These are phyloP conservation scores for Lagenorhynchus albirostris DNA, from an alignment of 2,113 vertebrate genomes.

Conservation along the genomic window DNA sequence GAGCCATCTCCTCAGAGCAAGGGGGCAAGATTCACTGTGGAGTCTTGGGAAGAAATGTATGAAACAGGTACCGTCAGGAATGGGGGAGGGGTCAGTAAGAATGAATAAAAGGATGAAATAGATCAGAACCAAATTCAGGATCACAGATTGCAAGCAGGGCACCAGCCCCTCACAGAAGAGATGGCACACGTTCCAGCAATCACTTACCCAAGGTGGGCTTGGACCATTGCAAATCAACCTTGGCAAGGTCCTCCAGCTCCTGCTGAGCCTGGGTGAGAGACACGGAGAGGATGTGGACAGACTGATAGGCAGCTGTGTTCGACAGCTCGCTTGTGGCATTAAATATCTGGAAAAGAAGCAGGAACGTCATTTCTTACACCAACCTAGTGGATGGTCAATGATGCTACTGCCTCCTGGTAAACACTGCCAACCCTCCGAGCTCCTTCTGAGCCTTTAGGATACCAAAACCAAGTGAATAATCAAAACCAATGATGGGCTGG, in stretches of 20 bases:
- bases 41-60: not conserved
- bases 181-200: fast-evolving
- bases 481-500: not conserved
- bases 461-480: not conserved
- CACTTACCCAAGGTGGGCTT: slow-evolving; percentile 84
- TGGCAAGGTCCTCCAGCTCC: slow-evolving; percentile 86
- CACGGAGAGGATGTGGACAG: slow-evolving; percentile 86
- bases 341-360: slow-evolving; percentile 80
- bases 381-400: not conserved
- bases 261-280: slow-evolving; percentile 58
- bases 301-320: slow-evolving; percentile 76
- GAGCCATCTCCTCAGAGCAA: not conserved
- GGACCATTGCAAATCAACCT: slow-evolving; percentile 86
- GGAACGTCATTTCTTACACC: not conserved
- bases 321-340: slow-evolving; percentile 87
- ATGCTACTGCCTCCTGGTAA: not conserved
- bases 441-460: not conserved
- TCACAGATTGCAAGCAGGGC: not conserved
- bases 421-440: not conserved
- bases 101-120: not conserved
- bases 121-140: not conserved
- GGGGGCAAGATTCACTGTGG: not conserved
- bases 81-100: not conserved
- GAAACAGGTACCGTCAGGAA: not conserved
- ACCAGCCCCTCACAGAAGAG: not conserved